These are phyloP conservation scores for Aricia artaxerxes DNA, from an alignment of 2,888 invertebrate genomes.

Conservation along the genomic window DNA sequence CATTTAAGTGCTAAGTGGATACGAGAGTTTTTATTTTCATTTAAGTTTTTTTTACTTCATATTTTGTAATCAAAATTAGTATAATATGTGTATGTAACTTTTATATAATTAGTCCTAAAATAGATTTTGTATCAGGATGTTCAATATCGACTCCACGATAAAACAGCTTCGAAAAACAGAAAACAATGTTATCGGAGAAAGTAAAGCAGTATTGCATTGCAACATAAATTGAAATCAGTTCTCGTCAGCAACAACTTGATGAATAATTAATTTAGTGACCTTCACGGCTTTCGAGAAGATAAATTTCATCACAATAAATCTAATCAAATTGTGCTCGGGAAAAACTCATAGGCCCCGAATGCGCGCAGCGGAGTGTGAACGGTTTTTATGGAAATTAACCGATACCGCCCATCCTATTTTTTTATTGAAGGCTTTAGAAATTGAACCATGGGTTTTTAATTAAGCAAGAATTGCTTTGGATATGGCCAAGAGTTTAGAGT, in stretches of 20 bases:
- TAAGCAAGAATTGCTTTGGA: background rate
- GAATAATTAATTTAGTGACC: slow-evolving; percentile 35
- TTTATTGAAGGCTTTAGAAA: slow-evolving; percentile 17
- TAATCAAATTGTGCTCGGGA: slow-evolving; percentile 10
- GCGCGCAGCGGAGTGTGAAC: slow-evolving; percentile 7
- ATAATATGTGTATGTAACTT: background rate
- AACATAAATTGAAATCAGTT: slow-evolving; percentile 1
- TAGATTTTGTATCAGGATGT: background rate
- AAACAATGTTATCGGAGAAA: background rate
- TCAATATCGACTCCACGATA: background rate
- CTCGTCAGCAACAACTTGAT: slow-evolving; percentile 10
- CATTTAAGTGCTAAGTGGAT: no score
- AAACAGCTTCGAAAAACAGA: background rate
- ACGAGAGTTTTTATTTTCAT: background rate
- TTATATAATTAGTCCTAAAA: background rate
- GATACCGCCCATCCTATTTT: background rate
- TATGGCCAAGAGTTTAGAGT: background rate
- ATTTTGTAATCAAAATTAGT: no score
- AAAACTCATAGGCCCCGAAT: slow-evolving; percentile 11
- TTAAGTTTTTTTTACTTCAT: no score
- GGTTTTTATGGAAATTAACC: slow-evolving; percentile 17
- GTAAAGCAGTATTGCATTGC: background rate
- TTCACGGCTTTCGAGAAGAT: slow-evolving; percentile 31
- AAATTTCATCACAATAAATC: slow-evolving; percentile 28
- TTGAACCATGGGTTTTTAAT: background rate